Conservation (phyloP, 2,113 vertebrate species). For the Lamprologus tigripictilis region DNA sequence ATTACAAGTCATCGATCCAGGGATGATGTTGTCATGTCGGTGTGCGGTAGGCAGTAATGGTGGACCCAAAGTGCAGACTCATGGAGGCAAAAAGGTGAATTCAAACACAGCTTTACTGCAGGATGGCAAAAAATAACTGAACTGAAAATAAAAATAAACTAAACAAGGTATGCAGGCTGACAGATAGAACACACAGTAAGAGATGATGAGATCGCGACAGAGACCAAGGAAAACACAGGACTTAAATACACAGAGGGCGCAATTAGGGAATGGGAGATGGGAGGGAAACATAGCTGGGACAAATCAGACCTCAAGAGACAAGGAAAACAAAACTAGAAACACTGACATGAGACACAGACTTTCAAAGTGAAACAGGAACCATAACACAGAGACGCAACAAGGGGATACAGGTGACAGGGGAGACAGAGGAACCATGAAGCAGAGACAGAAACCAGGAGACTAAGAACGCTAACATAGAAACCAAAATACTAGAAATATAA, state of each 20-base stretch:
- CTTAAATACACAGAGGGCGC: not conserved
- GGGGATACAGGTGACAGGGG: not conserved
- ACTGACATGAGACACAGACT: fast-evolving
- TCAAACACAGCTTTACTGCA: not conserved
- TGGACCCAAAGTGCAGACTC: not conserved
- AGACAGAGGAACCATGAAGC: not conserved
- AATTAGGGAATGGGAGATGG: not conserved
- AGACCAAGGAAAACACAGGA: not conserved
- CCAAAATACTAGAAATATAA: not conserved
- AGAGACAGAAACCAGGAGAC: not conserved
- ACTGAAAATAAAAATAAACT: not conserved
- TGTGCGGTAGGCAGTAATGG: not conserved
- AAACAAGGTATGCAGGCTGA: not conserved
- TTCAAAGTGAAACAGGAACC: not conserved
- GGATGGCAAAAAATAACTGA: not conserved
- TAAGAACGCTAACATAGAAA: not conserved
- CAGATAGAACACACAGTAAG: not conserved
- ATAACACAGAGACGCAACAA: not conserved
- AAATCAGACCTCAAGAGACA: not conserved
- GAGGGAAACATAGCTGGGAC: not conserved
- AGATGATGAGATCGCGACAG: not conserved
- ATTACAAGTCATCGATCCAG: not conserved
- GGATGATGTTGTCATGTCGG: not conserved
- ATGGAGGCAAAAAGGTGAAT: not conserved
- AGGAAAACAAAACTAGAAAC: not conserved